Conservation (phyloP, 37 sponge, comb jelly and placozoan species). For the Oopsacas minuta region DNA sequence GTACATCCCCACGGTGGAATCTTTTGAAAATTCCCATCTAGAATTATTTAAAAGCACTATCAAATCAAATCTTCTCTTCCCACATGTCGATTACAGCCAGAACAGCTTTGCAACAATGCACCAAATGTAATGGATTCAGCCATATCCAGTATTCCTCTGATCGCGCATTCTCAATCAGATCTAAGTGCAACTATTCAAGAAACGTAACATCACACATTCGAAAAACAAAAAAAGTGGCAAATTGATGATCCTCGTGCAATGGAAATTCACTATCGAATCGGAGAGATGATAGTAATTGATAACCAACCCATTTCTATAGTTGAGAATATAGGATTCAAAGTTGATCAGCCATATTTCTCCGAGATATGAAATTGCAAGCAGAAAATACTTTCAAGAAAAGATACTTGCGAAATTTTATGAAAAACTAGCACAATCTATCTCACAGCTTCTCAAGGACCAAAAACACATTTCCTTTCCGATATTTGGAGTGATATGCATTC, state of each 20-base stretch:
- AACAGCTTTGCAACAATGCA: background rate
- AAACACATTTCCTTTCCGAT: conserved; percentile 24
- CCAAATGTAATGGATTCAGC: background rate
- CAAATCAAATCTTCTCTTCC: background rate
- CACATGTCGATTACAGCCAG: background rate
- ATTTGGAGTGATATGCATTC: conserved; percentile 26
- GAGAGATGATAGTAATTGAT: conserved; percentile 34
- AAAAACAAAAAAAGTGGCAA: conserved; percentile 20
- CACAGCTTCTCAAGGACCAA: background rate
- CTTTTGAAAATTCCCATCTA: background rate
- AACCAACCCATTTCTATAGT: conserved; percentile 29
- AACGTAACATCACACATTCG: background rate
- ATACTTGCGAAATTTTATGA: background rate
- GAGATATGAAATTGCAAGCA: conserved; percentile 28
- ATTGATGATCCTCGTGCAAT: conserved; percentile 31
- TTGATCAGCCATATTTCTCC: conserved; percentile 18
- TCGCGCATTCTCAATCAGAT: background rate
- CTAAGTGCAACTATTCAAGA: background rate
- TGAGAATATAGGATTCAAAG: conserved; percentile 25
- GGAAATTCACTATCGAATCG: conserved; percentile 14
- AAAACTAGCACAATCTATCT: background rate
- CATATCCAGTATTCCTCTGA: background rate
- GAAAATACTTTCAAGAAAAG: conserved; percentile 29
- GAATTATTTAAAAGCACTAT: background rate
- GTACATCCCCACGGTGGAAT: background rate